These are phyloP conservation scores for Leistus spinibarbis DNA, from an alignment of 2,888 invertebrate genomes.

Conservation along the genomic window DNA sequence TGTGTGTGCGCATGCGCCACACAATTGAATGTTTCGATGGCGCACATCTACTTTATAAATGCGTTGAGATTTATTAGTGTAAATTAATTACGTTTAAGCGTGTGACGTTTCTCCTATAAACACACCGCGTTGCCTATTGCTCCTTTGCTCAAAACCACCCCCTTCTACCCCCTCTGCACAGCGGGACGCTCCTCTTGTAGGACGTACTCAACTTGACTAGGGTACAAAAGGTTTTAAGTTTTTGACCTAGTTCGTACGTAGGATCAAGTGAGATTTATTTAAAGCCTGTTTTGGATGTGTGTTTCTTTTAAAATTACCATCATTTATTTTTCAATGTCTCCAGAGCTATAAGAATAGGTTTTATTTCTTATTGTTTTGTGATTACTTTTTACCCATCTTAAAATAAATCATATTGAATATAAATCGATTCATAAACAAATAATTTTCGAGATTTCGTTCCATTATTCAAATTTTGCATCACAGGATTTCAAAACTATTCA, in stretches of 20 bases:
- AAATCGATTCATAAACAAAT: no score
- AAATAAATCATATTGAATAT: no score
- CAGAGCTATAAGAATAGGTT: no score
- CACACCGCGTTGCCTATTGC: not conserved
- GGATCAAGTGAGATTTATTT: constrained; percentile 18
- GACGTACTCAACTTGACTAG: constrained; percentile 3
- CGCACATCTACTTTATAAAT: not conserved
- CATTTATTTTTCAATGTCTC: not conserved
- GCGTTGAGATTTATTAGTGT: constrained; percentile 27
- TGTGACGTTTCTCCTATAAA: constrained; percentile 16
- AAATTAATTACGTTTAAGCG: constrained; percentile 17
- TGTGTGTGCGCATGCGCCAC: not conserved
- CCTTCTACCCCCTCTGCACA: not conserved
- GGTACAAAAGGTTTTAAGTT: constrained; percentile 23
- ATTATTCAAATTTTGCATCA: no score
- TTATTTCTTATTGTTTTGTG: no score
- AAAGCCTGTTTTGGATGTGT: not conserved
- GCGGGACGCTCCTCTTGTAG: not conserved
- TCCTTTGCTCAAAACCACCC: not conserved
- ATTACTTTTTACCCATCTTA: no score
- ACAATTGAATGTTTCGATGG: not conserved
- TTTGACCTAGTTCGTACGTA: constrained; percentile 29
- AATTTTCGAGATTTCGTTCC: no score
- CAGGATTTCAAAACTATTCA: no score
- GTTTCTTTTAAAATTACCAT: not conserved